A percentile compares a stretch with the other conserved stretches of the same genome.
These are phyloP conservation scores for Tanypteryx hageni DNA, from an alignment of 2,888 invertebrate species.

Conservation along the genomic window DNA sequence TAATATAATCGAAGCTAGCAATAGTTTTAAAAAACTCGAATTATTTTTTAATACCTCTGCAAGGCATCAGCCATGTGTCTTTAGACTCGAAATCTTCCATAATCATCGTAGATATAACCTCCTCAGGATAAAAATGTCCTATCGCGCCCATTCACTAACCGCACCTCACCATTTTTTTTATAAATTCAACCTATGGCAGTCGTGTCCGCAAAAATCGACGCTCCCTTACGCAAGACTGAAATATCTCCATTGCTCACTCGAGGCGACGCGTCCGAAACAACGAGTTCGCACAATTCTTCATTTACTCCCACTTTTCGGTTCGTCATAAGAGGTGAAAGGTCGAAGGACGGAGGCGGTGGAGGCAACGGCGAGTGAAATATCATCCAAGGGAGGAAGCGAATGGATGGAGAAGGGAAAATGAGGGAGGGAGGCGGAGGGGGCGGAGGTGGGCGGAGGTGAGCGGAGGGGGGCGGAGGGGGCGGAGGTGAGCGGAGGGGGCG, in stretches of 20 bases:
- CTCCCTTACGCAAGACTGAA: neutral
- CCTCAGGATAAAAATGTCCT: too few relatives aligned
- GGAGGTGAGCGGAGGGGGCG: neutral
- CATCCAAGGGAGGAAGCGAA: constrained; percentile 14
- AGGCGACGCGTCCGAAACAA: neutral
- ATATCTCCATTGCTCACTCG: neutral
- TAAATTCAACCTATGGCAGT: neutral
- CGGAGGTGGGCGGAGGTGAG: too few relatives aligned
- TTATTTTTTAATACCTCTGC: too few relatives aligned
- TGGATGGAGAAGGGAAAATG: neutral
- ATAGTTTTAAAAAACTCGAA: too few relatives aligned
- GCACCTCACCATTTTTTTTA: too few relatives aligned
- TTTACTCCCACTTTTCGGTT: neutral
- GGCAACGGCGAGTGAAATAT: constrained; percentile 6
- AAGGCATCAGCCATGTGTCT: too few relatives aligned
- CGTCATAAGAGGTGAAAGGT: neutral
- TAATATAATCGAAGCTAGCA: too few relatives aligned
- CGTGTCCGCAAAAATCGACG: neutral
- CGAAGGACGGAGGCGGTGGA: too few relatives aligned
- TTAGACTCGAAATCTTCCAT: too few relatives aligned
- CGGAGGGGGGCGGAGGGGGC: too few relatives aligned
- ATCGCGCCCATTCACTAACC: too few relatives aligned
- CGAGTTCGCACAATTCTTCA: neutral
- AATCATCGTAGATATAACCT: too few relatives aligned
- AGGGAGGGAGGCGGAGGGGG: neutral